Evolutionary conservation across 2,797 vertebrate species (phyloP), one percentile per base, ranked within the genome.

Genomic region (Chanos chanos): DNA sequence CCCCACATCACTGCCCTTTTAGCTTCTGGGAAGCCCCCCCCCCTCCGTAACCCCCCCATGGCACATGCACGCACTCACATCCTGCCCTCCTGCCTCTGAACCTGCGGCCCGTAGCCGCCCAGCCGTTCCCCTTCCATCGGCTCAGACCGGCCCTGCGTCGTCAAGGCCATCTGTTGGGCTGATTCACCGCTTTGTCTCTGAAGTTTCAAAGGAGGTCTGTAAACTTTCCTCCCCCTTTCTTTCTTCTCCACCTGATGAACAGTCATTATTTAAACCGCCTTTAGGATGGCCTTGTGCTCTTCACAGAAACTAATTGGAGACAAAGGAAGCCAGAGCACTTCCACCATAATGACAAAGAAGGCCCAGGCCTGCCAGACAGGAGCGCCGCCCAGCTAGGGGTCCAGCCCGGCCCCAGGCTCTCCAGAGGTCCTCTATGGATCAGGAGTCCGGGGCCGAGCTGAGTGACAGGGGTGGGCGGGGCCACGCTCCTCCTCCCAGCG

Each of bases 231-330:
- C 76, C 72, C 64, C 65, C 67, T 48, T 7, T 37, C 8, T 68
- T 62, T 56, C 69, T 70, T 75, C 74, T 61, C 68, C 28, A 67
- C 70, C 72, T 83, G 81, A 87, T 87, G 85, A 85, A 81, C 77
- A 85, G 86, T 88, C 82, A 88, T 89, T 89, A 89, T 87, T 88
- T 77, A 84, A 82, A 78, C 78, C 79, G 73, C 73, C 73, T 89
- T 86, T 81, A 87, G 85, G 81, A 84, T 81, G 83, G 78, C 79
- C 70, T 74, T 72, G 58, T 39, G 39, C 73, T 82, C 78, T 76
- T 84, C 78, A 74, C 75, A 86, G 77, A 85, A 82, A 82, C 85
- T 90, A 89, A 90, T 90, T 90, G 87, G 77, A 90, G 86, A 87
- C 87, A 83, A 88, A 86, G 79, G 79, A 81, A 83, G 70, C 70